A percentile compares a stretch with the other conserved stretches of the same genome.
Evolutionary conservation across 2,888 invertebrate species (phyloP).

Genomic region (Eupithecia centaureata): DNA sequence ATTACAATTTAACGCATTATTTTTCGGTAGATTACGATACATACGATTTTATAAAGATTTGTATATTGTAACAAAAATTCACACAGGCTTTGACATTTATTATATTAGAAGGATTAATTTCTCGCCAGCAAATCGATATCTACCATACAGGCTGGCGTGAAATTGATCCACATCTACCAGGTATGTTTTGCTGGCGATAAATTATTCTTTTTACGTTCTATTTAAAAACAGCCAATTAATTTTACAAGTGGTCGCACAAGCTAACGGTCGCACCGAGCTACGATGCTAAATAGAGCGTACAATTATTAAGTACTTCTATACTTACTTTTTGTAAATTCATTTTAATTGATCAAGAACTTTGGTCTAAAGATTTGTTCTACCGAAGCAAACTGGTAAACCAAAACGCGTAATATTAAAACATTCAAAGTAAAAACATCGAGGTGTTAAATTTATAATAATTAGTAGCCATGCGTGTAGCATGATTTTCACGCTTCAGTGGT

Average conservation of each 20-base stretch:
- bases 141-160: too few relatives aligned
- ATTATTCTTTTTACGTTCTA: conserved; percentile 34
- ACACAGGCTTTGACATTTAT: too few relatives aligned
- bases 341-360: conserved; percentile 9
- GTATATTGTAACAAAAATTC: too few relatives aligned
- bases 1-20: too few relatives aligned
- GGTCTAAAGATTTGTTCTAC: not conserved
- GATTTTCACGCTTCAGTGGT: conserved; percentile 47
- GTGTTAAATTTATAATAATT: not conserved
- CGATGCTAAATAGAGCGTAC: conserved; percentile 44
- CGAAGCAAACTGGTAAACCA: not conserved
- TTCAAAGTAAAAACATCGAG: not conserved
- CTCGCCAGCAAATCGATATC: too few relatives aligned
- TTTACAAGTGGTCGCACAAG: conserved; percentile 44
- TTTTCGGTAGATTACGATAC: too few relatives aligned
- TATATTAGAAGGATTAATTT: too few relatives aligned
- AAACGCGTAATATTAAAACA: not conserved
- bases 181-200: conserved; percentile 32
- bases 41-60: too few relatives aligned
- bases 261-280: conserved; percentile 45
- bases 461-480: conserved; percentile 19
- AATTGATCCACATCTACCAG: too few relatives aligned
- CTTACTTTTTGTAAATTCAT: conserved; percentile 4
- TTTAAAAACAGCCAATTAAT: conserved; percentile 44
- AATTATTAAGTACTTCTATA: conserved; percentile 28